Base-by-base conservation (phyloP, 2,113 vertebrate species). In the Tamias sibiricus region DNA sequence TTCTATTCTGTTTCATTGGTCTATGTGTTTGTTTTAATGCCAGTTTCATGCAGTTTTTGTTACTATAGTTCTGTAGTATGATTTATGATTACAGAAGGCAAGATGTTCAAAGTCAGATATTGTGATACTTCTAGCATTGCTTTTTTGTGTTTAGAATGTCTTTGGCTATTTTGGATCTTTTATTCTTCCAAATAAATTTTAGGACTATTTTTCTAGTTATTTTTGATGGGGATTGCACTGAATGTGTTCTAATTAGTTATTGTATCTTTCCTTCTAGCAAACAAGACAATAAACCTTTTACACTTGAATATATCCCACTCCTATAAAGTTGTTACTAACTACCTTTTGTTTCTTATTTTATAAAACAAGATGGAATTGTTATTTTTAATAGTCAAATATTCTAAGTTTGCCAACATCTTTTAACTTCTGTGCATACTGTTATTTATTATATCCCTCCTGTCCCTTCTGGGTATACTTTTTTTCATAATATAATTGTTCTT, bases 361-460 rank as follows among this genome's bases (percentile, higher is more conserved):
- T 84, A 90, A 90, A 35, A 40, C 40, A 88, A 76, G 8, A 40
- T 66, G 11, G 0, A 11, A 57, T 42, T 90, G 37, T 54, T 71
- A 82, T 83, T 90, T 76, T 97, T 94, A 87, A 77, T 24, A 66
- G 19, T 20, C 14, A 47, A 75, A 59, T 32, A 30, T 95, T 91
- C 59, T 87, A 90, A 59, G 37, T 66, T 95, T 95, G 85, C 47
- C 44, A 80, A 19, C 37, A 42, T 76, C 28, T 85, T 94, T 86
- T 75, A 76, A 93, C 19, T 40, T 95, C 49, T 35, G 14, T 93
- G 26, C 7, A 80, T 42, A 68, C 20, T 47, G 16, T 79, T 66
- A 28, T 80, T 89, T 92, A 76, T 54, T 52, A 22, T 22, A 77
- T n/a, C 26, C 9, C 7, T 83, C 47, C 40, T 44, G 4, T 81